phyloP scores from a whole-genome alignment of 1,140 invertebrate genomes.

The Portunus trituberculatus region DNA sequence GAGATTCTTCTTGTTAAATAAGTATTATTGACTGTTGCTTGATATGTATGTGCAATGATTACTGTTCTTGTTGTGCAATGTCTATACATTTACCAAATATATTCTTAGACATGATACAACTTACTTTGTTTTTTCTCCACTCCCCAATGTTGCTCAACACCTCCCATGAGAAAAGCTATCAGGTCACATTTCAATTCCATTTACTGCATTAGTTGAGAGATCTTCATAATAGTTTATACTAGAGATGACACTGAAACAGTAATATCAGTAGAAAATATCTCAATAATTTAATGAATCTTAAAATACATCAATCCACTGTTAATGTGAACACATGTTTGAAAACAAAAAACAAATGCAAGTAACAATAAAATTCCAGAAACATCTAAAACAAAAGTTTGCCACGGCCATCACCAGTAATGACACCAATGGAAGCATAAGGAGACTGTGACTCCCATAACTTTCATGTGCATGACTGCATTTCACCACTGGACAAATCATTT shows the following conservation, averaged over 20 bases:
- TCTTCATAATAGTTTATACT: neutral
- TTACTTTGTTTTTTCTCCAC: neutral
- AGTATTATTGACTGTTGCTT: neutral
- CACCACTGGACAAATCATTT: neutral
- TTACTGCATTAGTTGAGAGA: too few species aligned
- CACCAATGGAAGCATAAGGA: neutral
- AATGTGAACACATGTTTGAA: conserved; percentile 1
- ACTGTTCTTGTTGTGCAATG: neutral
- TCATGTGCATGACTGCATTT: neutral
- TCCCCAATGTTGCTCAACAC: neutral
- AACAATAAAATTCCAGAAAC: neutral
- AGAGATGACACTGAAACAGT: neutral
- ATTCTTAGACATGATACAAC: neutral
- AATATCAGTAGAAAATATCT: conserved; percentile 24
- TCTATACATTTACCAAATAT: neutral
- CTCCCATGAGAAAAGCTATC: too few species aligned
- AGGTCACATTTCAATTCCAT: too few species aligned
- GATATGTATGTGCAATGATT: neutral
- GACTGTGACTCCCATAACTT: neutral
- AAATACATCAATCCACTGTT: conserved; percentile 23
- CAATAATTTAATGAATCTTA: conserved; percentile 25
- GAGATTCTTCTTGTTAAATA: neutral
- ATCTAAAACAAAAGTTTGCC: neutral
- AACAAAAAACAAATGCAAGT: neutral
- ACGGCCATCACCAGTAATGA: neutral